Conservation (phyloP, 1,140 invertebrate genomes). For the Bombus vancouverensis region DNA sequence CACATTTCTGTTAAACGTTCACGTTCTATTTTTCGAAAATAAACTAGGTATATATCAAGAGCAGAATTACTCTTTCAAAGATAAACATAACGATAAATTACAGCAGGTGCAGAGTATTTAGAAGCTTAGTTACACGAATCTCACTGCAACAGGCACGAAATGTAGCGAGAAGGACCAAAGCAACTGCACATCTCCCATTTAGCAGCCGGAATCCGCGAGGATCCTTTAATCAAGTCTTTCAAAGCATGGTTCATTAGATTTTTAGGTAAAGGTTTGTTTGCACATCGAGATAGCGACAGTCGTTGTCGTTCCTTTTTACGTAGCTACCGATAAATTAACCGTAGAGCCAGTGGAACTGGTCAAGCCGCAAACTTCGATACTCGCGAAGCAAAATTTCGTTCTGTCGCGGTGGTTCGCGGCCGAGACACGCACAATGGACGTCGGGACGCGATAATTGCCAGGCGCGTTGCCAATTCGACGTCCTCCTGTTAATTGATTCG, state of each 20-base stretch:
- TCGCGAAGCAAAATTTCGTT: conserved; percentile 51
- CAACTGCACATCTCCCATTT: not conserved
- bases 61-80: too few species aligned
- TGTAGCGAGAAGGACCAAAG: not conserved
- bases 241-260: not conserved
- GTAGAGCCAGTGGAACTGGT: not conserved
- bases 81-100: too few species aligned
- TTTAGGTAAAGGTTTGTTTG: not conserved
- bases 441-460: conserved; percentile 69
- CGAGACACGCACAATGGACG: conserved; percentile 56
- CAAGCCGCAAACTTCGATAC: conserved; percentile 50
- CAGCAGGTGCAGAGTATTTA: too few species aligned
- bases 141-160: not conserved
- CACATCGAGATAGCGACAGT: not conserved
- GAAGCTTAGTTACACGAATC: not conserved
- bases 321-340: conserved; percentile 32
- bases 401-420: conserved; percentile 34
- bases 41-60: too few species aligned
- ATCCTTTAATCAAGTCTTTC: not conserved
- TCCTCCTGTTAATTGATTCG: conserved; percentile 67
- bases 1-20: too few species aligned
- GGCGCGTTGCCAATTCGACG: conserved; percentile 69
- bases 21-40: too few species aligned
- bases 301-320: not conserved
- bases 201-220: not conserved